These are phyloP conservation scores for Scaptomyza hsui DNA, from an alignment of 1,140 invertebrate species.

Conservation along the genomic window DNA sequence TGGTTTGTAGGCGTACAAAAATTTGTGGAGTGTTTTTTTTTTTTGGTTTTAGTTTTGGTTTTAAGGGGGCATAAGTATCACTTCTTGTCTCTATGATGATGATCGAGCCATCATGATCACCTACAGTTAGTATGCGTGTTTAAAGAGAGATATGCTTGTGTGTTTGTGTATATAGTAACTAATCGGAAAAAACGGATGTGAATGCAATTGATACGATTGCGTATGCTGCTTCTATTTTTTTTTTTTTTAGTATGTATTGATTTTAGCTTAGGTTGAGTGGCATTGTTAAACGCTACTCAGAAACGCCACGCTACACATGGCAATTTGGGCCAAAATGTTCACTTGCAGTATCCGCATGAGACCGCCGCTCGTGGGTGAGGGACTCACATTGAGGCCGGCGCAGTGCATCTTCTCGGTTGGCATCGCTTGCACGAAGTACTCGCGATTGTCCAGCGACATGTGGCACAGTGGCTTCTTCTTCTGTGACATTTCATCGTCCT, in stretches of 20 bases:
- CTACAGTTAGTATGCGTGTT: constrained; percentile 7
- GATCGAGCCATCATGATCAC: constrained; percentile 38
- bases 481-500: constrained; percentile 93
- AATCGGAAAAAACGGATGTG: constrained; percentile 44
- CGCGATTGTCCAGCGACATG: constrained; percentile 89
- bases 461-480: constrained; percentile 92
- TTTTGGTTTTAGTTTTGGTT: constrained; percentile 10
- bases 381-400: constrained; percentile 87
- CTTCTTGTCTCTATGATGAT: constrained; percentile 41
- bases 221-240: constrained; percentile 8
- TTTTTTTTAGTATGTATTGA: neutral
- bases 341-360: constrained; percentile 81
- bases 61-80: constrained; percentile 43
- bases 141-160: too few species aligned
- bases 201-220: constrained; percentile 52
- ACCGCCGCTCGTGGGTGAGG: constrained; percentile 78
- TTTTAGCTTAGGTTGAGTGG: constrained; percentile 15
- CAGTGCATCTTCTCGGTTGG: constrained; percentile 92
- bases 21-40: constrained; percentile 15
- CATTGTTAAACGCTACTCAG: constrained; percentile 72
- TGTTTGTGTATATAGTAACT: constrained; percentile 4
- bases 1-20: constrained; percentile 60
- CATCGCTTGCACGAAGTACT: constrained; percentile 92
- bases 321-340: constrained; percentile 78
- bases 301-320: constrained; percentile 80